A percentile compares a stretch with the other conserved stretches of the same genome.
These are phyloP conservation scores for Cantharis rufa DNA, from an alignment of 2,888 invertebrate genomes.

Conservation along the genomic window DNA sequence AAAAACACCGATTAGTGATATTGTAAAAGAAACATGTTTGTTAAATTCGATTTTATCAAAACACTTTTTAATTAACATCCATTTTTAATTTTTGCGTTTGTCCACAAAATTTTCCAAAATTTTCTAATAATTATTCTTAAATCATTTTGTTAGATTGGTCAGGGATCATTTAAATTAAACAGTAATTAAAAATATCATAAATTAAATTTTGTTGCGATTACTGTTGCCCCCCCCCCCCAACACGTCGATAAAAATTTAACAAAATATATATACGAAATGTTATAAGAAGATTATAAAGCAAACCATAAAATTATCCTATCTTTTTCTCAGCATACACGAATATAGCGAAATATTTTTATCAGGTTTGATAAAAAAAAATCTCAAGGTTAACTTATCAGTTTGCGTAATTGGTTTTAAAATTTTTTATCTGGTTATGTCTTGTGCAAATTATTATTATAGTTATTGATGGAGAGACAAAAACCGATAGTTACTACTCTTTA, in stretches of 20 bases:
- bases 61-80: background rate
- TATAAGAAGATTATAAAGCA: background rate
- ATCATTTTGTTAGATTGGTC: no score
- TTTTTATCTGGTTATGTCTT: background rate
- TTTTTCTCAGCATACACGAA: background rate
- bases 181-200: no score
- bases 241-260: no score
- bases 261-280: background rate
- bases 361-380: slow-evolving; percentile 4
- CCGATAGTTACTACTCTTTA: background rate
- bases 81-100: background rate
- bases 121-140: no score
- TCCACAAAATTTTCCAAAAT: no score
- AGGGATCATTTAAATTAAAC: no score
- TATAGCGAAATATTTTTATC: slow-evolving; percentile 4
- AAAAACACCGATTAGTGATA: background rate
- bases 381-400: slow-evolving; percentile 18
- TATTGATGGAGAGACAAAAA: background rate
- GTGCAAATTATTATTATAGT: background rate
- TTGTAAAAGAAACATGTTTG: background rate
- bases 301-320: background rate
- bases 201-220: no score
- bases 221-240: no score
- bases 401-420: background rate
- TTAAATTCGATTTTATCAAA: background rate